phyloP scores from a whole-genome alignment of 2,888 invertebrate genomes.

The Lepidocyrtoides sp. region DNA sequence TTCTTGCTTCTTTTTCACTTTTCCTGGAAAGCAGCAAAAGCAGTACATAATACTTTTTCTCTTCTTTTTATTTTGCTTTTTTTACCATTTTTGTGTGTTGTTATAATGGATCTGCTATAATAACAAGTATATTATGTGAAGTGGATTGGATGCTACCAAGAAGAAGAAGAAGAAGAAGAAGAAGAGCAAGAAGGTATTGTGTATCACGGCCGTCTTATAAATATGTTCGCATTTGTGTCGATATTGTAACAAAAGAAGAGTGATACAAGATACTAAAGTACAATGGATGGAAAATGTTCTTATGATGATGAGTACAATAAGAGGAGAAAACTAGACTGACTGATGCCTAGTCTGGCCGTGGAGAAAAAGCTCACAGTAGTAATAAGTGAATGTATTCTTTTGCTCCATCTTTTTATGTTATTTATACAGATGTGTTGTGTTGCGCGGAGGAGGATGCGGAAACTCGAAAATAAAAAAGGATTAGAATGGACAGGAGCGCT shows the following conservation, averaged over 20 bases:
- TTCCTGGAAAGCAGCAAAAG: background rate
- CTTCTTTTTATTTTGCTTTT: constrained; percentile 32
- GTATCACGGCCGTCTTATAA: constrained; percentile 17
- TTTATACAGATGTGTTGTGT: constrained; percentile 38
- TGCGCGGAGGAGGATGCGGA: constrained; percentile 48
- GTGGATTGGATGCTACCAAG: constrained; percentile 17
- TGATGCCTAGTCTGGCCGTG: constrained; percentile 5
- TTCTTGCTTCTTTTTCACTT: constrained; percentile 53
- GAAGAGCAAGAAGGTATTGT: constrained; percentile 10
- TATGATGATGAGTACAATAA: constrained; percentile 38
- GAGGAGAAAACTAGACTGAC: constrained; percentile 40
- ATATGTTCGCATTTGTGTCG: constrained; percentile 39
- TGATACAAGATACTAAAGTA: constrained; percentile 54
- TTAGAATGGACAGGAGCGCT: constrained; percentile 79
- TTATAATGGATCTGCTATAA: constrained; percentile 37
- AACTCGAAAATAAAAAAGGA: constrained; percentile 75
- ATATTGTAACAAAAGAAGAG: constrained; percentile 58
- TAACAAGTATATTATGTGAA: constrained; percentile 44
- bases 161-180: constrained; percentile 4
- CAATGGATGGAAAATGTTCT: constrained; percentile 49
- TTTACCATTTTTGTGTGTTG: constrained; percentile 26
- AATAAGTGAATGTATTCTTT: constrained; percentile 22
- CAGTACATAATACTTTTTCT: constrained; percentile 30
- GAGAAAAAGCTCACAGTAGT: background rate
- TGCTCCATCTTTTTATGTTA: background rate